Conservation (phyloP, 2,797 vertebrate genomes). For the Trachurus trachurus region DNA sequence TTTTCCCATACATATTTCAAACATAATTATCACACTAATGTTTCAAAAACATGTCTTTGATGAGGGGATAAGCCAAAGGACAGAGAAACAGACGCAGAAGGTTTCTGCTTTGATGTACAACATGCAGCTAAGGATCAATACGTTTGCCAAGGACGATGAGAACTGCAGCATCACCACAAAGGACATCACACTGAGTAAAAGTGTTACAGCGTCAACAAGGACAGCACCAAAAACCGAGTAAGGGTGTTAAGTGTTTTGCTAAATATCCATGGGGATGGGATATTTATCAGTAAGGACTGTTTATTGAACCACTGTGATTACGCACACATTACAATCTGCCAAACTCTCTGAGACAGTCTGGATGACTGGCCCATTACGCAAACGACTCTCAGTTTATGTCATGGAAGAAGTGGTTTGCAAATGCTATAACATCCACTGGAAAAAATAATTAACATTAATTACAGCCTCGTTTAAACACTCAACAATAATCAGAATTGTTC, state of each 20-base stretch:
- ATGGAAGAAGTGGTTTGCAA: no score
- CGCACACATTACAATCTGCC: slow-evolving; percentile 6
- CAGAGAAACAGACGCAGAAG: slow-evolving; percentile 19
- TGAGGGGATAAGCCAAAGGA: slow-evolving; percentile 17
- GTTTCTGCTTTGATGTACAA: slow-evolving; percentile 41
- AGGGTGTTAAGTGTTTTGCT: slow-evolving; percentile 17
- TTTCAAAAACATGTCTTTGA: slow-evolving; percentile 23
- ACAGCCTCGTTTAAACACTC: no score
- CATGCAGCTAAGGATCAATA: slow-evolving; percentile 29
- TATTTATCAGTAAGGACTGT: background rate
- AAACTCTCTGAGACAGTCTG: background rate
- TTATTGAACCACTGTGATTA: slow-evolving; percentile 13
- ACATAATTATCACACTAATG: background rate
- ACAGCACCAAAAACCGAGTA: background rate
- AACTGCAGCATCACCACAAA: background rate
- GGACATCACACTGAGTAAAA: slow-evolving; percentile 14
- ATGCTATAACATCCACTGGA: no score
- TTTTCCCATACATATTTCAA: background rate
- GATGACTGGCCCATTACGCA: no score
- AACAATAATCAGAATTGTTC: no score
- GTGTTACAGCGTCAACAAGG: slow-evolving; percentile 3
- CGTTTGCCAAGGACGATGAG: slow-evolving; percentile 27
- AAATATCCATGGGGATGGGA: slow-evolving; percentile 22
- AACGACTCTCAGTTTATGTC: no score
- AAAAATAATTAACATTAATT: no score